Evolutionary conservation across 2,113 vertebrate species (phyloP), one percentile per base, ranked within the genome.

Genomic region (Istiophorus platypterus): DNA sequence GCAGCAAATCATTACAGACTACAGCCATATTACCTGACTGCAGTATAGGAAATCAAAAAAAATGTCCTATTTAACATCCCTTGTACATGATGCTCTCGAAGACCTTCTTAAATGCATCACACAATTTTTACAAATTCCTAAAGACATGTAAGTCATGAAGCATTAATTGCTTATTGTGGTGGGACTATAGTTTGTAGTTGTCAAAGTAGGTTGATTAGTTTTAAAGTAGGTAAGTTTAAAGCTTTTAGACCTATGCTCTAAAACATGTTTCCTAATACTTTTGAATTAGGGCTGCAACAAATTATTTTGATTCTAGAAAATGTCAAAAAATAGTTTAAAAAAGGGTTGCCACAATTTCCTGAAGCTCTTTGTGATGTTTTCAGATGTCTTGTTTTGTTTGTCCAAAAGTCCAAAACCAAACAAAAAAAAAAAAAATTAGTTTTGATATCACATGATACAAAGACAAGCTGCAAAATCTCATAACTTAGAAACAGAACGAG

Each of bases 1-100:
- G 74, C 87, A 94, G 93, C 84, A 92, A 70, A 85, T 54, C 29
- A 31, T 41, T 14, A 66, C 27, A 54, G 2, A 7, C 29, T n/a
- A 9, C n/a, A 63, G 27, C 3, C 20, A n/a, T 17, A 24, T 27
- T 8, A 45, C 14, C 47, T 52, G 17, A 57, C 47, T 11, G 0
- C 57, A 59, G 26, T 26, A 22, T 9, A 65, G 47, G 22, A 6
- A 68, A 12, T 31, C 6, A 75, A 45, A 56, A 74, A 82, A 85
- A 37, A 78, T 76, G 81, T 20, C 57, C 72, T 56, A 51, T 29
- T 71, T 90, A 13, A 31, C 27, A 20, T 7, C 58, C 18, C 17
- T 57, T 14, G 15, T 11, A 66, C 18, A 11, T 13, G 26, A 0
- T 72, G 54, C 51, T 64, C 24, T 31, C 13, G 26, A 57, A 27